Conservation (phyloP, 2,888 invertebrate species). For the Erebia epiphron region DNA sequence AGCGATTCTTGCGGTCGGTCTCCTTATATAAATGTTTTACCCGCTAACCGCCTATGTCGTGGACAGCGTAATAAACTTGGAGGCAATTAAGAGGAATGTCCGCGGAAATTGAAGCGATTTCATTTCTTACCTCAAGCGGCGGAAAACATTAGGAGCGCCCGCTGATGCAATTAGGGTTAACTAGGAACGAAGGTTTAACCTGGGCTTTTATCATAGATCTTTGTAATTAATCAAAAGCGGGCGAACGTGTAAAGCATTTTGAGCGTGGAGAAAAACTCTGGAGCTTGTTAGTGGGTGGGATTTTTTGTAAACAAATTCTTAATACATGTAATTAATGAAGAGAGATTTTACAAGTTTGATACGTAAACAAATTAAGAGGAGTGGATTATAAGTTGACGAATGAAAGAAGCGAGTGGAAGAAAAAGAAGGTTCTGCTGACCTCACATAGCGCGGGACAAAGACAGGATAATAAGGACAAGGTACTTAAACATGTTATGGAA, state of each 20-base stretch:
- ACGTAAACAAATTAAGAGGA: neutral
- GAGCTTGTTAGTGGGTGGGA: neutral
- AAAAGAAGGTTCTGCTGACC: too few relatives aligned
- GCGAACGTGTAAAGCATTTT: conserved; percentile 14
- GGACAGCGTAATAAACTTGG: conserved; percentile 34
- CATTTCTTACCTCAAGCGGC: conserved; percentile 44
- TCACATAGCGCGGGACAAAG: too few relatives aligned
- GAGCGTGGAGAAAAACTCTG: conserved; percentile 14
- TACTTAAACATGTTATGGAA: too few relatives aligned
- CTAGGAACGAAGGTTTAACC: conserved; percentile 31
- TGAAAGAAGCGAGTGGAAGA: too few relatives aligned
- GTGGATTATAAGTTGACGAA: too few relatives aligned
- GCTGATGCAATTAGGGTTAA: conserved; percentile 37
- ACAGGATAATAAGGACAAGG: too few relatives aligned
- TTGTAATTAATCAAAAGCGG: conserved; percentile 32
- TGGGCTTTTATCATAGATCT: conserved; percentile 35
- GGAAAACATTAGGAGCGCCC: conserved; percentile 39
- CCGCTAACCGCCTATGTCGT: conserved; percentile 41
- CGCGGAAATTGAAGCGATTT: conserved; percentile 46
- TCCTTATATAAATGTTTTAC: neutral
- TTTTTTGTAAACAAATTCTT: neutral
- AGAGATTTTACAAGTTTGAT: neutral
- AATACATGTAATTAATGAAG: neutral
- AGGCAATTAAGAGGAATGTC: conserved; percentile 46
- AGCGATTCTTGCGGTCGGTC: neutral